Evolutionary conservation across 2,113 vertebrate genomes (phyloP), one percentile per base, ranked within the genome.

Genomic region (Corythaixoides concolor): DNA sequence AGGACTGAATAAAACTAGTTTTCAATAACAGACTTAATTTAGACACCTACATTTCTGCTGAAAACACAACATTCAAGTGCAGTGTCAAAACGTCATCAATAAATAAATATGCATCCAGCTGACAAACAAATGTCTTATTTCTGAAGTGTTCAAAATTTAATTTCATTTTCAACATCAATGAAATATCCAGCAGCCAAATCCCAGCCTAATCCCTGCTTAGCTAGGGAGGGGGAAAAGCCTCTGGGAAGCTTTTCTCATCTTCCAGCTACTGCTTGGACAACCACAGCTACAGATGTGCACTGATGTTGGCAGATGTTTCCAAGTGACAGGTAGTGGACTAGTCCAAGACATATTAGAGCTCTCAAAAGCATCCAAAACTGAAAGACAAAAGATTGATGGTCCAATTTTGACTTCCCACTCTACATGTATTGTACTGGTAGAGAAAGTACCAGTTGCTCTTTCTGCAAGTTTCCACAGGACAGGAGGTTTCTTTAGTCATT

Each of bases 61-160:
- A 92, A 90, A 94, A 80, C 13, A 47, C 3, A 1, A 49, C 30
- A 69, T 64, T 79, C 39, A 14, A 66, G 5, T 24, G 47, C 5
- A 56, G 30, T 19, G 50, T 45, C 35, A 87, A 83, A 92, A 76
- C 30, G 15, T 20, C 20, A 39, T 45, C 69, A 70, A 93, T 69
- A 69, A 92, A 83, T 68, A 78, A 43, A 33, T 32, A 21, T 4
- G 4, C 58, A 33, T n/a, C 23, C 41, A 60, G 75, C 21, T 83
- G 56, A 72, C 66, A 80, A 82, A 72, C 49, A 81, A 64, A 18
- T 45, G 56, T 35, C 53, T 83, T 32, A 80, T 80, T 90, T 79
- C 67, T 85, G 28, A 96, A 77, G 24, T 27, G 23, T 67, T 91
- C 72, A 88, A 92, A 93, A 67, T 66, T 80, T 62, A 53, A 89